phyloP scores from a whole-genome alignment of 2,797 vertebrate genomes.

The Amblyopsis hoosieri region DNA sequence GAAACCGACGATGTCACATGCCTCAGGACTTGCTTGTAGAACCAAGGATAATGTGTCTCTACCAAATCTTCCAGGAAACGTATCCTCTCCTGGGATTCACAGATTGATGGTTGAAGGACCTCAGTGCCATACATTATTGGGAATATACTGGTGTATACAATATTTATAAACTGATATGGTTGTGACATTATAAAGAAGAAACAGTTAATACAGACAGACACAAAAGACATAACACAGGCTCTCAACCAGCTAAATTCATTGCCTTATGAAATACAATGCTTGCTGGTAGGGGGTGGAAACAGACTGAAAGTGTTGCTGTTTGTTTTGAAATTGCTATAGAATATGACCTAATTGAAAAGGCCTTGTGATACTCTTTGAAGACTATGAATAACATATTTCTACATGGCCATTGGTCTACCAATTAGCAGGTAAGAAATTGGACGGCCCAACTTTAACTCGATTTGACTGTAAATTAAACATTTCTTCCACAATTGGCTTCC shows the following conservation, averaged over 20 bases:
- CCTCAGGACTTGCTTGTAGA: constrained; percentile 43
- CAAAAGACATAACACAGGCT: not conserved
- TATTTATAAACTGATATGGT: not conserved
- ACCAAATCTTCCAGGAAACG: constrained; percentile 20
- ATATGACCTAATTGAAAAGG: constrained; percentile 8
- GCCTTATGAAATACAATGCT: not conserved
- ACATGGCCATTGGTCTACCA: constrained; percentile 23
- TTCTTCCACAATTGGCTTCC: constrained; percentile 18
- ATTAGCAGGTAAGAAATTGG: constrained; percentile 20
- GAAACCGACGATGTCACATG: not conserved
- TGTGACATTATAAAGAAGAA: not conserved
- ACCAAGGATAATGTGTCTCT: constrained; percentile 34
- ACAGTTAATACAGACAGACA: not conserved
- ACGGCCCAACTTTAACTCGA: constrained; percentile 28
- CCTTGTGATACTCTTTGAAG: constrained; percentile 16
- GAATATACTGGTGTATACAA: not conserved
- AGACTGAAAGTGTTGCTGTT: not conserved
- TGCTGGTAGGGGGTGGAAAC: not conserved
- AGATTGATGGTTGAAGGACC: constrained; percentile 6
- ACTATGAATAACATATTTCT: constrained; percentile 19
- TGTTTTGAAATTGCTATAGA: constrained; percentile 1
- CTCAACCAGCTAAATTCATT: not conserved
- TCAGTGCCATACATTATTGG: too few relatives aligned
- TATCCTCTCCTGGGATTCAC: constrained; percentile 38
- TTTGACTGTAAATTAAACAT: constrained; percentile 29